A percentile compares a stretch with the other conserved stretches of the same genome.
phyloP scores from a whole-genome alignment of 2,888 invertebrate species.

The Drosophila diplacantha region DNA sequence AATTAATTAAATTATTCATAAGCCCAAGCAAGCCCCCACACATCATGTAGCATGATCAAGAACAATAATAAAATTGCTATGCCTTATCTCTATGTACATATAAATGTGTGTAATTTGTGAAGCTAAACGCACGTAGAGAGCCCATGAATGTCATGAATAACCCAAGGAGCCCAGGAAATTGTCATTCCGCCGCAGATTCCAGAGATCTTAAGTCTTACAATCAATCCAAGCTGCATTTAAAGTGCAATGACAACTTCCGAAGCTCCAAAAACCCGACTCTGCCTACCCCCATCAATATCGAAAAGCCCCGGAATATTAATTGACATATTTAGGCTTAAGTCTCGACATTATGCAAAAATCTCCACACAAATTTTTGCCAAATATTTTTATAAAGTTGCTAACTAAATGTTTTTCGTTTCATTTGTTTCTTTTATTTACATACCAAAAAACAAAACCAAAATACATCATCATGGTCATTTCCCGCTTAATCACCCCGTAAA shows the following conservation, averaged over 20 bases:
- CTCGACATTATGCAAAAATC: slow-evolving; percentile 33
- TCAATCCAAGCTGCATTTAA: not conserved
- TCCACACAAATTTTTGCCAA: slow-evolving; percentile 34
- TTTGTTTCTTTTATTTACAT: slow-evolving; percentile 76
- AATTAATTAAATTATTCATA: slow-evolving; percentile 37
- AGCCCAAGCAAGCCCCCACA: slow-evolving; percentile 7
- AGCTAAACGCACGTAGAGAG: slow-evolving; percentile 46
- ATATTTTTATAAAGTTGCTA: slow-evolving; percentile 73
- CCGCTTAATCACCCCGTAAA: slow-evolving; percentile 75
- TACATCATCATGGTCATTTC: slow-evolving; percentile 77
- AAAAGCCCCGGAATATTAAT: slow-evolving; percentile 16
- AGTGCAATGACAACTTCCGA: slow-evolving; percentile 19
- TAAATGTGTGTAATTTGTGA: slow-evolving; percentile 39
- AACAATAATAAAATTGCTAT: slow-evolving; percentile 28
- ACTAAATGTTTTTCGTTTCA: slow-evolving; percentile 76
- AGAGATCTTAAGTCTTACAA: not conserved
- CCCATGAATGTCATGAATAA: slow-evolving; percentile 9
- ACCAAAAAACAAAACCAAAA: slow-evolving; percentile 60
- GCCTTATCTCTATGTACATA: slow-evolving; percentile 6
- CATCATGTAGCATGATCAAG: slow-evolving; percentile 25
- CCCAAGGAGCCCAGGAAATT: not conserved
- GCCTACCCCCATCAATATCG: not conserved
- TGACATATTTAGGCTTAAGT: slow-evolving; percentile 51
- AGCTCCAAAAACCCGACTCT: not conserved
- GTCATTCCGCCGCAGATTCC: slow-evolving; percentile 11